Evolutionary conservation across 2,888 invertebrate species (phyloP).

Genomic region (Cryptus armator): DNA sequence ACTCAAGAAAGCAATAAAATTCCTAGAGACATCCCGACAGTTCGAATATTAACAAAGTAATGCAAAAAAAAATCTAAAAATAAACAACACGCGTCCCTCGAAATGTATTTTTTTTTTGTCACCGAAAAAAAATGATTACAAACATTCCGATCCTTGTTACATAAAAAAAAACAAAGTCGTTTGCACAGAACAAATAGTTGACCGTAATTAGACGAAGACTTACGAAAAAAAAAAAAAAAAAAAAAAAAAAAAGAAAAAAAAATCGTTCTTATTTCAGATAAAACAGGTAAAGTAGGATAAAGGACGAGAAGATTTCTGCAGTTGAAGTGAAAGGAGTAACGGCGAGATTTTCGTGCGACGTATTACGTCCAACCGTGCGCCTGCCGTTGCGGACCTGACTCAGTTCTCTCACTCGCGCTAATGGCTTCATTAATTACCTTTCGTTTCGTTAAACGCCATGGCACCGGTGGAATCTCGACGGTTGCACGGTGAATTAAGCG

Average conservation of each 20-base stretch:
- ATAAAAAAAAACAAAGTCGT: not conserved
- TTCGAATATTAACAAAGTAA: not conserved
- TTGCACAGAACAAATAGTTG: not conserved
- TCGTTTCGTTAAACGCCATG: slow-evolving; percentile 80
- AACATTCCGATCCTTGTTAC: not conserved
- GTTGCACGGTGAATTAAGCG: slow-evolving; percentile 82
- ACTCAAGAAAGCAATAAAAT: slow-evolving; percentile 11
- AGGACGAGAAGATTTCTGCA: slow-evolving; percentile 9
- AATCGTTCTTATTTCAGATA: slow-evolving; percentile 38
- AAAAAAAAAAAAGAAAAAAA: slow-evolving; percentile 5
- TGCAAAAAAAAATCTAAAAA: not conserved
- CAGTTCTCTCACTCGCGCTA: slow-evolving; percentile 76
- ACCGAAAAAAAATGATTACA: not conserved
- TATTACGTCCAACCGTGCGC: slow-evolving; percentile 40
- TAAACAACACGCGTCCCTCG: too few relatives aligned
- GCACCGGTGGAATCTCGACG: slow-evolving; percentile 81
- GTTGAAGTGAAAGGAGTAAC: slow-evolving; percentile 19
- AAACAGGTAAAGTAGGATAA: slow-evolving; percentile 21
- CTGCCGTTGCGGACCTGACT: slow-evolving; percentile 63
- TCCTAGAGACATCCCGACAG: not conserved
- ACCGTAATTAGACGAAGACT: not conserved
- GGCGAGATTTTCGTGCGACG: slow-evolving; percentile 55
- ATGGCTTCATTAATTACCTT: slow-evolving; percentile 84
- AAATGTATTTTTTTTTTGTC: not conserved
- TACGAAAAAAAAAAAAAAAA: slow-evolving; percentile 17